Base-by-base conservation (phyloP, 2,888 invertebrate species). In the Danaus chrysippus region DNA sequence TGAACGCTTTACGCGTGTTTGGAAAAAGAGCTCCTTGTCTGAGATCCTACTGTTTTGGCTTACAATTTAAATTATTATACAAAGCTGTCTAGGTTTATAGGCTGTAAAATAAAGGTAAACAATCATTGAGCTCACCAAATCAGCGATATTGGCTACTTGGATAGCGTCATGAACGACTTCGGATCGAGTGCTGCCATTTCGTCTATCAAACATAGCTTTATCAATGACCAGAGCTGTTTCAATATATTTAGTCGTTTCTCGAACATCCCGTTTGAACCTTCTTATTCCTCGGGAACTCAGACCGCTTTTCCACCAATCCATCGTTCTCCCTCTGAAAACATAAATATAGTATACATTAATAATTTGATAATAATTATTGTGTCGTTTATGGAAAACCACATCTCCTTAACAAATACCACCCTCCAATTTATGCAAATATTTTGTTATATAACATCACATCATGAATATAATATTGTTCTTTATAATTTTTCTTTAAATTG, bases 141-240 rank as follows among this genome's bases (percentile, higher is more conserved):
- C 99, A 66, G 98, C 98, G 82, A 99, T 98, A 89, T 99, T 99
- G 72, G 98, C 97, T 73, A 98, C 97, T 93, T 98, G 97, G 83
- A 98, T 96, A 70, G 98, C 97, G 85, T 99, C 98, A 83, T 98
- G 96, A 73, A 98, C 96, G 71, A 97, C 96, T 82, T 97, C 96
- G 13, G 95, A 93, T 68, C 97, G 91, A 59, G 96, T 96, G 86
- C 96, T 97, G 68, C 97, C 96, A 84, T 97, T 97, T 65, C 98
- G 92, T 77, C 96, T 95, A 77, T 97, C 97, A 84, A 98, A 98
- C 97, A 99, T 98, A 55, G 97, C 96, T 87, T 97, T 97, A 92
- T 99, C 99, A 74, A 98, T 96, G 71, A 99, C 96, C 73, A 99
- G 93, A 58, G 98, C 99, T 63, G 98, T 96, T 91, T 99, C 98